Evolutionary conservation across 2,888 invertebrate species (phyloP).

Genomic region (Polymixis lichenea): DNA sequence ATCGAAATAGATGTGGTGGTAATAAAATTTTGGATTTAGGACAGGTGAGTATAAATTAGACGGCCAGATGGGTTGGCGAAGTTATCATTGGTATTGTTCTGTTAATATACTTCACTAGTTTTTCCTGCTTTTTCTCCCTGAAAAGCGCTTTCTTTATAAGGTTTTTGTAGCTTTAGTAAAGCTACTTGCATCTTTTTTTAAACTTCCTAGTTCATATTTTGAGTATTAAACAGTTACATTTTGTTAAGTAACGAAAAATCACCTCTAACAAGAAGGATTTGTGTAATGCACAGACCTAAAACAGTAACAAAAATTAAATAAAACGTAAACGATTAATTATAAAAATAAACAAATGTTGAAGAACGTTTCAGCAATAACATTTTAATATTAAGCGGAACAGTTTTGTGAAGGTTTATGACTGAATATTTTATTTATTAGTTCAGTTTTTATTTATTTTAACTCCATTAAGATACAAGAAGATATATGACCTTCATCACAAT

Average conservation of each 20-base stretch:
- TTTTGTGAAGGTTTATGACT: slow-evolving; percentile 29
- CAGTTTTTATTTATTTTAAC: slow-evolving; percentile 7
- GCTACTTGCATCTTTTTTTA: background rate
- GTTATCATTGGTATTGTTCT: slow-evolving; percentile 33
- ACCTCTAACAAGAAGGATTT: background rate
- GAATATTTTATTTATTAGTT: slow-evolving; percentile 17
- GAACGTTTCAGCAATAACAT: slow-evolving; percentile 28
- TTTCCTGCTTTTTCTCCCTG: background rate
- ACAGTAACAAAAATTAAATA: background rate
- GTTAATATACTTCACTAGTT: background rate
- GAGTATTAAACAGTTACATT: background rate
- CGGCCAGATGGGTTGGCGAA: slow-evolving; percentile 41
- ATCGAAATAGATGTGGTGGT: slow-evolving; percentile 75
- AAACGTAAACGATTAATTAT: slow-evolving; percentile 3
- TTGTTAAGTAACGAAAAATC: background rate
- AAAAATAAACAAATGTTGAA: slow-evolving; percentile 21
- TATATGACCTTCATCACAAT: too few species aligned
- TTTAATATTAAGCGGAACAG: slow-evolving; percentile 22
- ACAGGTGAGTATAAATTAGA: slow-evolving; percentile 60
- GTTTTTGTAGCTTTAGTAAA: background rate
- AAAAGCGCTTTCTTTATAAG: background rate
- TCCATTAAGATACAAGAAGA: background rate
- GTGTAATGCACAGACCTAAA: background rate
- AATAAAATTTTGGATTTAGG: slow-evolving; percentile 61
- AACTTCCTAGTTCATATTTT: accelerated